Conservation (phyloP, 2,113 vertebrate genomes). For the Chaetodon trifascialis region DNA sequence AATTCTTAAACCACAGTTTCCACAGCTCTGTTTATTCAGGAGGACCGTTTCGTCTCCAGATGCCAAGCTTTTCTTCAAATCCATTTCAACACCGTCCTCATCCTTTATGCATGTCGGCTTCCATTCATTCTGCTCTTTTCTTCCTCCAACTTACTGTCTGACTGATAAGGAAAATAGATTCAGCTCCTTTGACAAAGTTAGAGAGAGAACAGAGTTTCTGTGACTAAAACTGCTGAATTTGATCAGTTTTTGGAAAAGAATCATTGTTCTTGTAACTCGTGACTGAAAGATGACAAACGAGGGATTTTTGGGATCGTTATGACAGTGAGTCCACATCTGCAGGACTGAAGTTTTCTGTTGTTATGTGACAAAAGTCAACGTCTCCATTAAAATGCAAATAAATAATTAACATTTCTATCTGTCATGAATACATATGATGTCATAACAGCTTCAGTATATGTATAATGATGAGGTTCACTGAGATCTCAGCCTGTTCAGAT, state of each 20-base stretch:
- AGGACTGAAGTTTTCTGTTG: not conserved
- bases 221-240: conserved; percentile 17
- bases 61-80: conserved; percentile 25
- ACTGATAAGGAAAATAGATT: conserved; percentile 56
- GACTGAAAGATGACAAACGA: not conserved
- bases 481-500: not conserved
- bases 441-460: too few species aligned
- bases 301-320: not conserved
- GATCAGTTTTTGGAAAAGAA: conserved; percentile 9
- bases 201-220: conserved; percentile 7
- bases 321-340: not conserved
- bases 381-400: too few species aligned
- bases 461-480: too few species aligned
- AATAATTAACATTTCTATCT: too few species aligned
- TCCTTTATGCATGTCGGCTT: conserved; percentile 55
- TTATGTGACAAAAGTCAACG: not conserved
- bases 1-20: conserved; percentile 9
- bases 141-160: not conserved
- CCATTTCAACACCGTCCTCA: conserved; percentile 31
- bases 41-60: conserved; percentile 22
- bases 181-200: conserved; percentile 29
- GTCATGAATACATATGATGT: too few species aligned
- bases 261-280: conserved; percentile 1
- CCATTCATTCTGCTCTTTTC: conserved; percentile 25
- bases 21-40: conserved; percentile 26